Evolutionary conservation across 2,888 invertebrate species (phyloP).

Genomic region (Cancer borealis): DNA sequence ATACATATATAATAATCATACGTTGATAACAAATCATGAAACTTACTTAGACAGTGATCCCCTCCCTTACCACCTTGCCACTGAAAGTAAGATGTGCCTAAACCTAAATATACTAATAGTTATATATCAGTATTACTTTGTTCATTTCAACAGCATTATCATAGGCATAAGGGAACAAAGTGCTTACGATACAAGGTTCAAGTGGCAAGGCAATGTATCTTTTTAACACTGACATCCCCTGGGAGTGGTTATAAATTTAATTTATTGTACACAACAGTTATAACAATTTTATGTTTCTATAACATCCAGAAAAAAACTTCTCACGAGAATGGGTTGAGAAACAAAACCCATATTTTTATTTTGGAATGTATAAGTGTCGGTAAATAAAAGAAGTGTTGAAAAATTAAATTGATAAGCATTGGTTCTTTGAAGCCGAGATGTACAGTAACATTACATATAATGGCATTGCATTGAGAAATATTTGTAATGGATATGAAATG

Average conservation of each 20-base stretch:
- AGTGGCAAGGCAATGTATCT: constrained; percentile 43
- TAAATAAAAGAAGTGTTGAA: constrained; percentile 46
- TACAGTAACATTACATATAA: constrained; percentile 15
- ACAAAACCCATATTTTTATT: constrained; percentile 44
- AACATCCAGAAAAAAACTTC: constrained; percentile 33
- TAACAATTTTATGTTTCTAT: background rate
- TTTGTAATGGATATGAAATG: background rate
- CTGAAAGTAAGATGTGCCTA: background rate
- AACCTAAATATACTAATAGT: background rate
- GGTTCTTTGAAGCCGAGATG: constrained; percentile 40
- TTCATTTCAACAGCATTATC: background rate
- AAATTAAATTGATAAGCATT: constrained; percentile 59
- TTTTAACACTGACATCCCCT: background rate
- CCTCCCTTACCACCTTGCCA: background rate
- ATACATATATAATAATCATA: background rate
- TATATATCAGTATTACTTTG: background rate
- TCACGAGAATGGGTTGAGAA: constrained; percentile 56
- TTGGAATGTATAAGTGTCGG: constrained; percentile 61
- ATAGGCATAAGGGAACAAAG: background rate
- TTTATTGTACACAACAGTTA: background rate
- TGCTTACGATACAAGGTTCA: background rate
- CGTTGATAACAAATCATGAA: background rate
- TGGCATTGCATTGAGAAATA: constrained; percentile 41
- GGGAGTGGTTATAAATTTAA: background rate
- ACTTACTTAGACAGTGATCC: background rate